Evolutionary conservation across 1,140 invertebrate genomes (phyloP), one percentile per base, ranked within the genome.

Genomic region (Nautilus pompilius): DNA sequence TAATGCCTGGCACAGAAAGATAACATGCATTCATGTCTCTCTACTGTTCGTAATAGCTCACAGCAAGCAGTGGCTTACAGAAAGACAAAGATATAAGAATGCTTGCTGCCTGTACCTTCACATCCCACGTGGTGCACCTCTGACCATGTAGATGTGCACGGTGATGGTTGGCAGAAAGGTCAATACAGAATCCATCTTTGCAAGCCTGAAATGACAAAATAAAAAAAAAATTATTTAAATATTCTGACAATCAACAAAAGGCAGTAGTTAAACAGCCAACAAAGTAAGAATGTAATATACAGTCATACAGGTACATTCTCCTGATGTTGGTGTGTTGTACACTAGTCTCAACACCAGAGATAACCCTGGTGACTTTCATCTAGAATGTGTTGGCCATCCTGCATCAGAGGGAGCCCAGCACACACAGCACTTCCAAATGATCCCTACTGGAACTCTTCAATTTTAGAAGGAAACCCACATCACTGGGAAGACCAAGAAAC

Each of bases 91-190:
- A 41, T 41, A 41, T n/a, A 41, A 41, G 36, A 41, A 41, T 15
- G 8, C 8, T 15, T 49, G 10, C n/a, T 22, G 48, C 15, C 28
- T 57, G 60, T 75, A 86, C 85, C 80, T 85, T 86, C 3, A 86
- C 79, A 60, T 81, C 82, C 65, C 78, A 80, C 8, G 80, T 82
- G 28, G 79, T 69, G 72, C 81, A 83, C 29, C 76, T 73, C 13
- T 79, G 73, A 0, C 85, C 86, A 3, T 67, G 68, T 1, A 86
- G 79, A 1, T 77, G 73, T 5, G 85, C 87, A 45, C 85, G 80
- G 68, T 83, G 85, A 28, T 80, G 79, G 17, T 80, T 77, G 13
- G 82, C 76, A 60, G 86, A 85, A 28, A 88, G 67, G 78, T 88
- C 87, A 26, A 84, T 72, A 64, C 86, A 87, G 22, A 71, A 72